Evolutionary conservation across 1,140 invertebrate species (phyloP).

Genomic region (Plectus sambesii): DNA sequence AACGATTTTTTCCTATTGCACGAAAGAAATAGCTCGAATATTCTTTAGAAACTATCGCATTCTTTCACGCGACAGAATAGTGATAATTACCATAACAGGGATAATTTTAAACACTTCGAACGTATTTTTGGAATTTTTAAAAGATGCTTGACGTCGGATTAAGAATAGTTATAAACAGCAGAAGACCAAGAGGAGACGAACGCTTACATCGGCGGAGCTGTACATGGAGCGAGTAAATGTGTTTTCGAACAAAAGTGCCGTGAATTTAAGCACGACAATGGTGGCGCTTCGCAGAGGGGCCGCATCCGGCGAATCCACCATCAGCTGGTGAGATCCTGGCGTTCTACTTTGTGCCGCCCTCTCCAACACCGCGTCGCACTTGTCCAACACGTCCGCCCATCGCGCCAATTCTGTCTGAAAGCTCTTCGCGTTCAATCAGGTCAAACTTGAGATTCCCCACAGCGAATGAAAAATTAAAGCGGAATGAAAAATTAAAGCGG

Average conservation of each 20-base stretch:
- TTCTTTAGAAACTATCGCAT: not conserved
- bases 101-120: not conserved
- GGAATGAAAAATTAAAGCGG: too few species aligned
- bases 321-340: not conserved
- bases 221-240: constrained; percentile 20
- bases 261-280: constrained; percentile 7
- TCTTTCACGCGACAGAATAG: not conserved
- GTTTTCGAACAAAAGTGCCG: constrained; percentile 19
- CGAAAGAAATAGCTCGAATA: not conserved
- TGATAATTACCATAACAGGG: not conserved
- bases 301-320: constrained; percentile 4
- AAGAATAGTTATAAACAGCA: too few species aligned
- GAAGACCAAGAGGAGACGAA: too few species aligned
- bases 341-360: constrained; percentile 7
- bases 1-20: not conserved
- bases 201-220: constrained; percentile 15
- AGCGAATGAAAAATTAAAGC: too few species aligned
- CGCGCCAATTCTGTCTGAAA: constrained; percentile 15
- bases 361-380: constrained; percentile 19
- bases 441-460: too few species aligned
- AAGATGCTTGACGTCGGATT: not conserved
- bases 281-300: not conserved
- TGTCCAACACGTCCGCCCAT: constrained; percentile 17
- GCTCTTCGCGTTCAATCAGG: too few species aligned
- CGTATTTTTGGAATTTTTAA: not conserved